These are phyloP conservation scores for Steinernema scapterisci DNA, from an alignment of 2,888 invertebrate genomes.

Conservation along the genomic window DNA sequence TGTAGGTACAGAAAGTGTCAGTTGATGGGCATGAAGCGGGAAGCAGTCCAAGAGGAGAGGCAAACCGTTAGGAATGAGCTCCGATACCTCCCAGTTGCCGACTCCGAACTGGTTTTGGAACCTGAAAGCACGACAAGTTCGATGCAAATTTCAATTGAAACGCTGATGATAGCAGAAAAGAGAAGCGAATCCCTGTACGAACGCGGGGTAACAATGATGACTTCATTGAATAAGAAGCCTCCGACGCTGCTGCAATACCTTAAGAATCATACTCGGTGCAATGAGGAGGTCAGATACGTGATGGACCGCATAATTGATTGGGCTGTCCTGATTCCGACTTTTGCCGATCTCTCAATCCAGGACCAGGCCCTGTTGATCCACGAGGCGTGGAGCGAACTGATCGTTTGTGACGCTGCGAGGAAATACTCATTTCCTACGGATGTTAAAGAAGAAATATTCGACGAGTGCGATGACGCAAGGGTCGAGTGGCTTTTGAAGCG, in stretches of 20 bases:
- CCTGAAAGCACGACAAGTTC: slow-evolving; percentile 23
- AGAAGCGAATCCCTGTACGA: background rate
- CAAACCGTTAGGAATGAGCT: slow-evolving; percentile 4
- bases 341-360: slow-evolving; percentile 83
- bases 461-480: slow-evolving; percentile 4
- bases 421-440: background rate
- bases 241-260: background rate
- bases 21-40: slow-evolving; percentile 94
- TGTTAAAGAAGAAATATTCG: background rate
- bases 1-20: slow-evolving; percentile 97
- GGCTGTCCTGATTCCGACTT: slow-evolving; percentile 94
- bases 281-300: slow-evolving; percentile 85
- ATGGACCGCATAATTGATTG: slow-evolving; percentile 90
- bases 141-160: background rate
- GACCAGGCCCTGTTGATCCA: slow-evolving; percentile 80
- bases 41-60: slow-evolving; percentile 73
- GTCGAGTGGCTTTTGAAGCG: slow-evolving; percentile 20
- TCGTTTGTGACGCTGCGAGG: slow-evolving; percentile 4
- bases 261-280: background rate
- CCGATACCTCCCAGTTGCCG: background rate
- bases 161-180: background rate
- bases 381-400: slow-evolving; percentile 71
- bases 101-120: background rate
- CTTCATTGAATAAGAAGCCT: background rate
- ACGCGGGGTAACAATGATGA: background rate